phyloP scores from a whole-genome alignment of 1,140 invertebrate genomes.

The Cephus cinctus region DNA sequence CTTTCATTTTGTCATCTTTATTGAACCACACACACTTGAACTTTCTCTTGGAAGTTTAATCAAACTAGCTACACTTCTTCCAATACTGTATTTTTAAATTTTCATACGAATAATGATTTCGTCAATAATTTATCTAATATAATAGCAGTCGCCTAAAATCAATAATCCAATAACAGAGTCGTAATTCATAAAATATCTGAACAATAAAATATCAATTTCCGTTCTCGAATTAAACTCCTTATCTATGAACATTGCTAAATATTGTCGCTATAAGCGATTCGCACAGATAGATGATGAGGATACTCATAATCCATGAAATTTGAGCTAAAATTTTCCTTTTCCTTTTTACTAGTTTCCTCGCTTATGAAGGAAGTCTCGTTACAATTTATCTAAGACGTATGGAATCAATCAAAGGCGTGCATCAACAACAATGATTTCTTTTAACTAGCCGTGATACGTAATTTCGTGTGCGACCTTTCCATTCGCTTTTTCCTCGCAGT shows the following conservation, averaged over 20 bases:
- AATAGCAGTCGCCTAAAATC: no score
- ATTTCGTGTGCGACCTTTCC: slow-evolving; percentile 1
- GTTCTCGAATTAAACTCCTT: slow-evolving; percentile 9
- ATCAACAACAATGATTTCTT: slow-evolving; percentile 3
- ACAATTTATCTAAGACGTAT: not conserved
- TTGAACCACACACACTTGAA: no score
- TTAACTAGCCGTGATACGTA: slow-evolving; percentile 3
- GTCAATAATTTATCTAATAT: no score
- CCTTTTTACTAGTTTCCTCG: not conserved
- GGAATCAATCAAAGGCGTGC: not conserved
- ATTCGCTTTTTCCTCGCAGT: no score
- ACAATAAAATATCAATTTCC: slow-evolving; percentile 4
- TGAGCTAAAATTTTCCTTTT: not conserved
- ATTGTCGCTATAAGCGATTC: not conserved
- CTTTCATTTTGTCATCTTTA: no score
- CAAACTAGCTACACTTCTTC: no score
- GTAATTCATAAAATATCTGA: not conserved
- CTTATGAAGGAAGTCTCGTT: not conserved
- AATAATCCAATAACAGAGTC: not conserved
- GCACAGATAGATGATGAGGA: not conserved
- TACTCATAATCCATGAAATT: not conserved
- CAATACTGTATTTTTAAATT: no score
- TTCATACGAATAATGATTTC: no score
- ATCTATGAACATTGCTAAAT: slow-evolving; percentile 8
- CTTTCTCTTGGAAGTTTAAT: no score